Base-by-base conservation (phyloP, 2,113 vertebrate species). In the Falco punctatus region DNA sequence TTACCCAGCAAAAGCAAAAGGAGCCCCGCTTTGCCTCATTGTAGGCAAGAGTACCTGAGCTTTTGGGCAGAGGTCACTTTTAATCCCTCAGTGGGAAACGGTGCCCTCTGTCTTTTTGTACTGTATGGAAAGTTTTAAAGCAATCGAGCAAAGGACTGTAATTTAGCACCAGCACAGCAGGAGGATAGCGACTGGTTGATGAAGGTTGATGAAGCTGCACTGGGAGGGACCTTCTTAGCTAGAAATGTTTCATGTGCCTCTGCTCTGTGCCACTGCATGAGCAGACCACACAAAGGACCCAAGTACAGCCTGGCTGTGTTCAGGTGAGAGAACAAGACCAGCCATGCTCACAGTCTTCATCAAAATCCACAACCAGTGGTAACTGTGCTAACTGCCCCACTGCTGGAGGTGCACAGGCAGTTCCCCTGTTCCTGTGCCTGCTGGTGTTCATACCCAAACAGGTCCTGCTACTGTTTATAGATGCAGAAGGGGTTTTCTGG, bases 121-220 rank as follows among this genome's bases (percentile, higher is more conserved):
- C 7, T 5, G 0, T 61, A 38, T 20, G 75, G 79, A 86, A 96
- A 33, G 19, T 93, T 57, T 77, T 72, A 94, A 93, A 78, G 54
- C 67, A 87, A 51, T 32, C 6, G 3, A 88, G 78, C 89, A 86
- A 61, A 67, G 10, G 27, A 54, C 81, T 84, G 51, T 89, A 86
- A 86, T 90, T 96, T 94, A 93, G 93, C 86, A 83, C 58, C 72
- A 94, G 85, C 72, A 24, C 74, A 94, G 64, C 38, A 58, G 80
- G n/a, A 96, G n/a, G 52, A 66, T 22, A 78, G 88, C 70, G 80
- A 88, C 82, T 9, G 17, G 64, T 19, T 91, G 89, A 77, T 65
- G 82, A 95, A 92, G 32, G 91, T 85, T 94, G 26, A 57, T 54
- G 88, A 79, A 85, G 18, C 48, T 48, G 96, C 84, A 15, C 64